These are phyloP conservation scores for Camponotus fellah DNA, from an alignment of 2,888 invertebrate genomes.

Conservation along the genomic window DNA sequence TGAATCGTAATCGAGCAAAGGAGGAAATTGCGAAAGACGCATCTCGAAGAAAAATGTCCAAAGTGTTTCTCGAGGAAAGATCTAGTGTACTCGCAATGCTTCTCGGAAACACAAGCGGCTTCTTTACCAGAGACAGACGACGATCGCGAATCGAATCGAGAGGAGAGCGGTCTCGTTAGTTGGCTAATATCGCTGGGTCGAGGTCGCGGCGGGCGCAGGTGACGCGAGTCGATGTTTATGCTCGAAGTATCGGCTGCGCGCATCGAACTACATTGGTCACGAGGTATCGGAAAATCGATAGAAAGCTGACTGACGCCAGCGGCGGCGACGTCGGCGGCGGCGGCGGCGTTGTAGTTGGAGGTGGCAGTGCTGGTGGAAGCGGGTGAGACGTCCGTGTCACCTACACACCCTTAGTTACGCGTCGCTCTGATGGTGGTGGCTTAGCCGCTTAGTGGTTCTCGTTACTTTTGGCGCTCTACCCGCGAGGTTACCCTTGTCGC, in stretches of 20 bases:
- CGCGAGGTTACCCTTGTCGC: conserved; percentile 29
- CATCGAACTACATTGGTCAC: conserved; percentile 84
- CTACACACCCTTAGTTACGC: conserved; percentile 56
- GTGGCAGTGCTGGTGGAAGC: conserved; percentile 50
- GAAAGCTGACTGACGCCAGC: conserved; percentile 81
- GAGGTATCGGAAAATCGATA: conserved; percentile 85
- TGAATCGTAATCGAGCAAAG: conserved; percentile 44
- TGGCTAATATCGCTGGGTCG: conserved; percentile 54
- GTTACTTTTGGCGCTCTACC: conserved; percentile 50
- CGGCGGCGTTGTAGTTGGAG: conserved; percentile 47
- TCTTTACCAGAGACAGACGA: background rate
- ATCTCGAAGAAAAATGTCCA: background rate
- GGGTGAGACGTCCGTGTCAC: conserved; percentile 45
- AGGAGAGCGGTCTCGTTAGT: conserved; percentile 19
- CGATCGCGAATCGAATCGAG: conserved; percentile 54
- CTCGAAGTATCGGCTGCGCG: conserved; percentile 79
- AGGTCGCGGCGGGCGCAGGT: conserved; percentile 67
- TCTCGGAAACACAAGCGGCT: background rate
- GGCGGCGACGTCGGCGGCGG: conserved; percentile 66
- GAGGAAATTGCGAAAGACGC: background rate
- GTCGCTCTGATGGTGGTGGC: conserved; percentile 60
- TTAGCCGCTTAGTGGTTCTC: conserved; percentile 60
- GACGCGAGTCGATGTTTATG: conserved; percentile 80
- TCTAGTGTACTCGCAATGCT: background rate
- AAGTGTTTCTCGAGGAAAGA: background rate